A percentile compares a stretch with the other conserved stretches of the same genome.
Evolutionary conservation across 2,113 vertebrate genomes (phyloP).

Genomic region (Formicarius rufipectus): DNA sequence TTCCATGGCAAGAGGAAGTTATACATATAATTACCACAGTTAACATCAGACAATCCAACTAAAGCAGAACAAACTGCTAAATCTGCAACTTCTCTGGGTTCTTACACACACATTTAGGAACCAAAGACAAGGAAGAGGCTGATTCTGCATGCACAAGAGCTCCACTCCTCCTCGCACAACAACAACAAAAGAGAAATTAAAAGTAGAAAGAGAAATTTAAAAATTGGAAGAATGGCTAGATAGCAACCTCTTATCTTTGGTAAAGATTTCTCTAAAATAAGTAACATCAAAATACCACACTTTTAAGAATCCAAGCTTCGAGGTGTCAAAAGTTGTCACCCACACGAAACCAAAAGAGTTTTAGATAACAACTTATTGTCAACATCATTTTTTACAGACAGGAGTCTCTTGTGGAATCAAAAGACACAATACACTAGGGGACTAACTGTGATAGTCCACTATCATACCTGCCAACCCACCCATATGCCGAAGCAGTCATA

Average conservation of each 20-base stretch:
- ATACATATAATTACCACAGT: not conserved
- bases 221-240: not conserved
- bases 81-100: not conserved
- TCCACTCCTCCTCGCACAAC: not conserved
- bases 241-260: not conserved
- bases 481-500: accelerated
- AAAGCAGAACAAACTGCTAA: not conserved
- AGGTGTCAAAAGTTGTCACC: not conserved
- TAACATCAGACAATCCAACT: not conserved
- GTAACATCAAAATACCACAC: not conserved
- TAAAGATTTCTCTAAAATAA: not conserved
- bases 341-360: not conserved
- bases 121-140: not conserved
- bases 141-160: not conserved
- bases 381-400: not conserved
- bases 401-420: not conserved
- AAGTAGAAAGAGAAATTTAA: too few species aligned
- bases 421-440: not conserved
- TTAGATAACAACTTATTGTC: not conserved
- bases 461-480: not conserved
- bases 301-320: not conserved
- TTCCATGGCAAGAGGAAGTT: not conserved
- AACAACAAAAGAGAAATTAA: not conserved
- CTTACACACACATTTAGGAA: not conserved
- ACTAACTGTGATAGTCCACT: not conserved